A percentile compares a stretch with the other conserved stretches of the same genome.
These are phyloP conservation scores for Eucera pruinosa DNA, from an alignment of 2,888 invertebrate genomes.

Conservation along the genomic window DNA sequence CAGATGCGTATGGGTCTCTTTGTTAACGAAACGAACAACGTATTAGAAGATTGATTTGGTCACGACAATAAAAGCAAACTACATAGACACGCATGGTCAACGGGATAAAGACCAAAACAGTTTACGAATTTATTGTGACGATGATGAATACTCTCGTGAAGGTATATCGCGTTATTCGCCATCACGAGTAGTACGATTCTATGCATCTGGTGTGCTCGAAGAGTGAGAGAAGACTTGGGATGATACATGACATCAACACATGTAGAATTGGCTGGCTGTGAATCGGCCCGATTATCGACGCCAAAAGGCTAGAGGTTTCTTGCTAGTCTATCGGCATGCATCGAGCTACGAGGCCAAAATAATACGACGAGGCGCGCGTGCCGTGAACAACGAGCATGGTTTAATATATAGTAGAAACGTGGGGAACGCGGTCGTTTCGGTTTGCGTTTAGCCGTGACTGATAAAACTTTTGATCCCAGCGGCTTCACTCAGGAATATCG, in stretches of 20 bases:
- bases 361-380: slow-evolving; percentile 37
- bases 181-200: not conserved
- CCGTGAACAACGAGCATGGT: slow-evolving; percentile 20
- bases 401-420: slow-evolving; percentile 12
- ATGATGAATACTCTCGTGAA: not conserved
- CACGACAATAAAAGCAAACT: slow-evolving; percentile 51
- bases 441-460: slow-evolving; percentile 1
- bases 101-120: slow-evolving; percentile 26
- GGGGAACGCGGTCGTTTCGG: slow-evolving; percentile 40
- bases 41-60: slow-evolving; percentile 29
- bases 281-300: slow-evolving; percentile 53
- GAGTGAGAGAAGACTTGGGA: slow-evolving; percentile 14
- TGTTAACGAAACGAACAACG: not conserved
- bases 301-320: slow-evolving; percentile 45
- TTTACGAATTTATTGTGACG: not conserved
- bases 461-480: slow-evolving; percentile 17
- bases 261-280: slow-evolving; percentile 66
- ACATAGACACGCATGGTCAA: slow-evolving; percentile 2
- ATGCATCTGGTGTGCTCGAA: slow-evolving; percentile 13
- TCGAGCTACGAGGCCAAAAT: slow-evolving; percentile 63
- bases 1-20: not conserved
- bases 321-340: slow-evolving; percentile 61
- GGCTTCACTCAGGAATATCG: slow-evolving; percentile 65
- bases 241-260: slow-evolving; percentile 33
- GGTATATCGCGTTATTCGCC: not conserved